Base-by-base conservation (phyloP, 2,797 vertebrate genomes). In the Urosaurus nigricauda region DNA sequence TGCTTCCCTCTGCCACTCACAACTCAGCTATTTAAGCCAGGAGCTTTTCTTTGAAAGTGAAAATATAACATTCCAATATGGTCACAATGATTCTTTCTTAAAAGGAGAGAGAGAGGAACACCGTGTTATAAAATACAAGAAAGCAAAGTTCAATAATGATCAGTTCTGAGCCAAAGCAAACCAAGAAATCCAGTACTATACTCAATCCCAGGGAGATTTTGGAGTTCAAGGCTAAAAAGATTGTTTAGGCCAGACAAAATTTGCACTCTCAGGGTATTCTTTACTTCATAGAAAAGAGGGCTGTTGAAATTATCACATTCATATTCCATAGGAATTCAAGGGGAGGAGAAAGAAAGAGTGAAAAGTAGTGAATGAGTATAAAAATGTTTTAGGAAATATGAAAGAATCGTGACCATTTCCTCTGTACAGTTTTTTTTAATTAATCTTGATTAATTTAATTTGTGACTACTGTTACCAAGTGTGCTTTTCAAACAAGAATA, bases 121-220 rank as follows among this genome's bases (percentile, higher is more conserved):
- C 14, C 70, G 83, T 77, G 84, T 87, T n/a, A 32, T 86, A 93
- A 92, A 94, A 89, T 71, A 40, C 75, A 92, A 90, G 86, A 89
- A 91, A 83, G 85, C 78, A 92, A 75, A 93, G 93, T 84, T 92
- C 88, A 90, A 85, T 86, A 85, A 84, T 79, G 56, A 89, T 89
- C 40, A 85, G 53, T 21, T 90, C 47, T 47, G 89, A 92, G 92
- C 94, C 95, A 92, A 95, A 91, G 85, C 81, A 95, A 95, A 93
- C 94, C n/a, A 65, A 51, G 37, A 60, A 35, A 17, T 51, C 75
- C 53, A 87, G 90, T 19, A n/a, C 3, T 29, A 51, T 47, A 65
- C 2, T 0, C 75, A 92, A 58, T 94, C 91, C 91, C 95, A 90
- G 4, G 19, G 94, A 93, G 94, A 94, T 88, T 88, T 29, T 0